Percentiles rank a stretch among this genome's conserved stretches.
These are phyloP conservation scores for Sinohyriopsis cumingii DNA, from an alignment of 2,888 invertebrate species.

Conservation along the genomic window DNA sequence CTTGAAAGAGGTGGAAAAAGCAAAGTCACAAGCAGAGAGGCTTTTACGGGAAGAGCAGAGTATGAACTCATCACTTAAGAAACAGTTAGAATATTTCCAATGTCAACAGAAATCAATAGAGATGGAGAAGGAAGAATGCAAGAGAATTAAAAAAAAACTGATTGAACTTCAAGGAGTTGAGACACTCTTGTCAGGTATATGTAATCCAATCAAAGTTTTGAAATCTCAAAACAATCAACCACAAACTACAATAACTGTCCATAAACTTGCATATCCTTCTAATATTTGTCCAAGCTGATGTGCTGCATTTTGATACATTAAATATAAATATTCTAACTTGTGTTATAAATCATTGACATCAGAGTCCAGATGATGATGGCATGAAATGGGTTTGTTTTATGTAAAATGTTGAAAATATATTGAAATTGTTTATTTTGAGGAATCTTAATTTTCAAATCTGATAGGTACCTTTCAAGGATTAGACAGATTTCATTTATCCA, in stretches of 20 bases:
- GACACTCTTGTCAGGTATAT: conserved; percentile 54
- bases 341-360: neutral
- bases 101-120: conserved; percentile 47
- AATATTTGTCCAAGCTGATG: neutral
- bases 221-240: neutral
- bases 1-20: conserved; percentile 28
- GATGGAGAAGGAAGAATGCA: conserved; percentile 48
- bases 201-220: neutral
- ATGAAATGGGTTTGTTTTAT: too few relatives aligned
- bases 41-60: conserved; percentile 45
- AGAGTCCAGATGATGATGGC: too few relatives aligned
- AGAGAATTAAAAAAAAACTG: conserved; percentile 49
- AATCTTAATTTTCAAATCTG: too few relatives aligned
- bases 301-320: neutral
- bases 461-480: too few relatives aligned
- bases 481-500: too few relatives aligned
- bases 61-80: conserved; percentile 35
- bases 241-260: neutral
- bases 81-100: conserved; percentile 48
- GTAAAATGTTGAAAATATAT: too few relatives aligned
- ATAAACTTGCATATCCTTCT: neutral
- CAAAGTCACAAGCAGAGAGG: conserved; percentile 19
- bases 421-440: too few relatives aligned
- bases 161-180: conserved; percentile 54
- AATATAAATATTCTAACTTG: neutral